Percentiles rank a stretch among this genome's conserved stretches.
phyloP scores from a whole-genome alignment of 92 coral and sea anemone genomes.

The Chrysogorgia sp. region DNA sequence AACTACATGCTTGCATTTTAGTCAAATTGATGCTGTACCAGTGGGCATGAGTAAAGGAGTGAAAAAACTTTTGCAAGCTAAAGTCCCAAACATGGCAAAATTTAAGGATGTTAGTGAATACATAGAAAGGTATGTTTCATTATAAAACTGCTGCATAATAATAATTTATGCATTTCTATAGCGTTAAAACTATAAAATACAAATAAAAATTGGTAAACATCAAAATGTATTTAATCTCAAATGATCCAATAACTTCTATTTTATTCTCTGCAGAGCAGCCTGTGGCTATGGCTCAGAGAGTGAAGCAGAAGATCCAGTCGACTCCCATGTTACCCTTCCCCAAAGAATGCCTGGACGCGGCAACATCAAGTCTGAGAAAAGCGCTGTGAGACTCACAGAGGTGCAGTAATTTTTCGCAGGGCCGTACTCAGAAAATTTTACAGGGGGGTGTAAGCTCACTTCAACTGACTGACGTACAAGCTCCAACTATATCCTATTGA shows the following conservation, averaged over 20 bases:
- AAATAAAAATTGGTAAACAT: no score
- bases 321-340: constrained; percentile 77
- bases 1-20: constrained; percentile 2
- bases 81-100: constrained; percentile 89
- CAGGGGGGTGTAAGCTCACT: no score
- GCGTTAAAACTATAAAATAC: no score
- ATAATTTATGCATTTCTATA: no score
- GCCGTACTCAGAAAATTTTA: no score
- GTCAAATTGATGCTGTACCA: constrained; percentile 91
- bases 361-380: constrained; percentile 88
- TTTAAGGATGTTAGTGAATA: constrained; percentile 94
- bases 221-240: no score
- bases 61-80: constrained; percentile 88
- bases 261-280: constrained; percentile 69
- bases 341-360: constrained; percentile 92
- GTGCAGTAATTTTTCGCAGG: no score
- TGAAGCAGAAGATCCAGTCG: constrained; percentile 86
- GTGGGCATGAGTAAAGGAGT: constrained; percentile 97
- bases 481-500: no score
- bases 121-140: constrained; percentile 74
- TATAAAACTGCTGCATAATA: no score
- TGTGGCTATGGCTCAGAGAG: constrained; percentile 99
- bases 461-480: no score
- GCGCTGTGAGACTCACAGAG: constrained; percentile 94
- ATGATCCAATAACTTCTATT: no score